Percentiles rank a stretch among this genome's conserved stretches.
These are phyloP conservation scores for Theocolax elegans DNA, from an alignment of 1,140 invertebrate genomes.

Conservation along the genomic window DNA sequence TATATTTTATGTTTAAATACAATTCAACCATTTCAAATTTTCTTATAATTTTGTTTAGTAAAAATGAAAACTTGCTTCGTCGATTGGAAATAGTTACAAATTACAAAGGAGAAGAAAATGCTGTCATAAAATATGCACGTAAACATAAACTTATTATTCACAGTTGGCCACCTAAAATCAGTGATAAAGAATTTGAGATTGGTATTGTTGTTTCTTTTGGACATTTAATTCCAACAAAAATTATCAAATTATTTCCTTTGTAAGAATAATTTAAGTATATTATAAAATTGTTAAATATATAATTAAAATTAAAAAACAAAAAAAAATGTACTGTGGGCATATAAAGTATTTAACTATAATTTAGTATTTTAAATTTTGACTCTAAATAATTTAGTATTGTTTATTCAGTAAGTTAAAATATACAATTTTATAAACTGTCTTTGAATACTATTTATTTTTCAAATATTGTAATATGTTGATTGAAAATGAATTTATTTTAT, in stretches of 20 bases:
- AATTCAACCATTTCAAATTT: slow-evolving; percentile 1
- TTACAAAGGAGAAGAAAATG: slow-evolving; percentile 67
- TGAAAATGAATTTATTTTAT: no score
- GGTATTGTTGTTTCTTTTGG: slow-evolving; percentile 81
- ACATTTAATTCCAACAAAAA: slow-evolving; percentile 73
- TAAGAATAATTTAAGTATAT: slow-evolving; percentile 57
- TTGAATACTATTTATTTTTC: no score
- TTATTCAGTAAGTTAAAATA: no score
- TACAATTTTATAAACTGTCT: no score
- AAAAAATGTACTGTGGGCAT: no score
- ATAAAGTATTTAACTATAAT: no score
- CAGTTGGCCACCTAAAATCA: slow-evolving; percentile 69
- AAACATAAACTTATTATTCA: slow-evolving; percentile 66
- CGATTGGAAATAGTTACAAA: slow-evolving; percentile 73
- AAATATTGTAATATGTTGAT: no score
- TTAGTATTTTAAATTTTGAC: no score
- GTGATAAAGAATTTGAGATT: slow-evolving; percentile 69
- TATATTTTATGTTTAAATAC: slow-evolving; percentile 31
- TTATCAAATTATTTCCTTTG: slow-evolving; percentile 75
- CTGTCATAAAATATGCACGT: slow-evolving; percentile 68
- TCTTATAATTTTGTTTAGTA: slow-evolving; percentile 37
- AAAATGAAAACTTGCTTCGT: slow-evolving; percentile 44
- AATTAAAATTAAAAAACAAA: no score
- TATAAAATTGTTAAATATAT: slow-evolving; percentile 6
- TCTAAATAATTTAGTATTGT: no score